Percentiles rank a stretch among this genome's conserved stretches.
Conservation (phyloP, 2,888 invertebrate species). For the Urechis unicinctus region DNA sequence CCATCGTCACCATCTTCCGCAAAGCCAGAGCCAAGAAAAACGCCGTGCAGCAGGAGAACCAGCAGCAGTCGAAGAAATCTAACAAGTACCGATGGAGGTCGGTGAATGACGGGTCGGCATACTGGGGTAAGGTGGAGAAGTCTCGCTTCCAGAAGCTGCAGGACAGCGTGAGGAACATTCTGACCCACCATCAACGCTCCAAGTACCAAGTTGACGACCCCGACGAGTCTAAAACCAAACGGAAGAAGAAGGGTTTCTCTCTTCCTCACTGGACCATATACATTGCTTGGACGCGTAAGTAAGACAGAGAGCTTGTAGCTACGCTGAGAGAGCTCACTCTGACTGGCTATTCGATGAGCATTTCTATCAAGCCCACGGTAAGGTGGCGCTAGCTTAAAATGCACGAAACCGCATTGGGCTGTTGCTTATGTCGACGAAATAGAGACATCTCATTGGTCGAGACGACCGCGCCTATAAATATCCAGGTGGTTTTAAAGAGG, state of each 20-base stretch:
- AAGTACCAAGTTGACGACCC: slow-evolving; percentile 23
- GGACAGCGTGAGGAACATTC: slow-evolving; percentile 32
- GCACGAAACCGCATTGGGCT: no score
- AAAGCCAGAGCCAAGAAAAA: slow-evolving; percentile 38
- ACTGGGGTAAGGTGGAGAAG: slow-evolving; percentile 20
- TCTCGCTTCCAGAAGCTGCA: slow-evolving; percentile 31
- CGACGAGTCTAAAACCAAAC: slow-evolving; percentile 25
- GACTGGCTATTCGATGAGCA: no score
- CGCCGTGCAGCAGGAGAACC: slow-evolving; percentile 34
- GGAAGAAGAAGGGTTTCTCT: slow-evolving; percentile 42
- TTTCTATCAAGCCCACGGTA: no score
- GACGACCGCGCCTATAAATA: no score
- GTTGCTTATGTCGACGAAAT: no score
- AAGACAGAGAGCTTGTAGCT: no score
- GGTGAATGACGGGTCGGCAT: slow-evolving; percentile 20
- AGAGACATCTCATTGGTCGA: no score
- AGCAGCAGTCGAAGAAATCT: slow-evolving; percentile 30
- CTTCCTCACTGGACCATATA: slow-evolving; percentile 47
- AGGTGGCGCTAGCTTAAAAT: no score
- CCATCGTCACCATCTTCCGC: slow-evolving; percentile 45
- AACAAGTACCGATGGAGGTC: slow-evolving; percentile 40
- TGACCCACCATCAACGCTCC: slow-evolving; percentile 31
- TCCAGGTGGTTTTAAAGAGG: no score
- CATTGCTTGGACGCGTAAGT: slow-evolving; percentile 46
- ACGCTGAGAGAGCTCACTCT: no score